These are phyloP conservation scores for Deilephila porcellus DNA, from an alignment of 2,888 invertebrate species.

Conservation along the genomic window DNA sequence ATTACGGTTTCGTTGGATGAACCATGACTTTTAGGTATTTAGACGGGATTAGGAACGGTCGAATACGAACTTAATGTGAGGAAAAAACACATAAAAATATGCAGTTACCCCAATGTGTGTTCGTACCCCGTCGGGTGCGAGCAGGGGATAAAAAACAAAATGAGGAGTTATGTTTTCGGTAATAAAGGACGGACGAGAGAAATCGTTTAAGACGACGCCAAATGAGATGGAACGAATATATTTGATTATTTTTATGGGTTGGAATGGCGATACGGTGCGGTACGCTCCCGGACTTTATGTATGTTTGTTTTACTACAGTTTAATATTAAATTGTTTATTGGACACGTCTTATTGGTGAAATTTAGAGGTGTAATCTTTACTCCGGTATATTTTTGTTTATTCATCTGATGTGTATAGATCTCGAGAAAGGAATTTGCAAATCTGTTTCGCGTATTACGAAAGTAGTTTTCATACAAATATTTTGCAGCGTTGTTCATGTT, in stretches of 20 bases:
- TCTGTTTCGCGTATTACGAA: not conserved
- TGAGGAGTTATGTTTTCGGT: conserved; percentile 85
- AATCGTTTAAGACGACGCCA: conserved; percentile 84
- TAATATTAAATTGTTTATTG: conserved; percentile 41
- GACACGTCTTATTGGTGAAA: conserved; percentile 7
- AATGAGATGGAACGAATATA: conserved; percentile 85
- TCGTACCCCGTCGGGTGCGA: conserved; percentile 69
- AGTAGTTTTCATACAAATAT: not conserved
- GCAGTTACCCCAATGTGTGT: conserved; percentile 75
- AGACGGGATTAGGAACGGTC: conserved; percentile 7
- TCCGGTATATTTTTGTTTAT: conserved; percentile 6
- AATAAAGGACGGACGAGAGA: conserved; percentile 84
- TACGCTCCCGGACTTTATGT: conserved; percentile 70
- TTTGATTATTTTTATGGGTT: conserved; percentile 84
- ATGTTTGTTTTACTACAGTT: conserved; percentile 80
- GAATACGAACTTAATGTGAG: conserved; percentile 48
- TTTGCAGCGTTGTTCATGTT: not conserved
- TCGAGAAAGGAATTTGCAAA: not conserved
- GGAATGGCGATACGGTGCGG: conserved; percentile 79
- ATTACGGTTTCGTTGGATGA: not conserved
- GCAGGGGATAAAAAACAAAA: conserved; percentile 84
- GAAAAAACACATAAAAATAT: conserved; percentile 77
- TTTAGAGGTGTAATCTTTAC: conserved; percentile 6
- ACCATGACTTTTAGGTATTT: conserved; percentile 11
- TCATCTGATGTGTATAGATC: not conserved